These are phyloP conservation scores for Dryomyza anilis DNA, from an alignment of 2,888 invertebrate species.

Conservation along the genomic window DNA sequence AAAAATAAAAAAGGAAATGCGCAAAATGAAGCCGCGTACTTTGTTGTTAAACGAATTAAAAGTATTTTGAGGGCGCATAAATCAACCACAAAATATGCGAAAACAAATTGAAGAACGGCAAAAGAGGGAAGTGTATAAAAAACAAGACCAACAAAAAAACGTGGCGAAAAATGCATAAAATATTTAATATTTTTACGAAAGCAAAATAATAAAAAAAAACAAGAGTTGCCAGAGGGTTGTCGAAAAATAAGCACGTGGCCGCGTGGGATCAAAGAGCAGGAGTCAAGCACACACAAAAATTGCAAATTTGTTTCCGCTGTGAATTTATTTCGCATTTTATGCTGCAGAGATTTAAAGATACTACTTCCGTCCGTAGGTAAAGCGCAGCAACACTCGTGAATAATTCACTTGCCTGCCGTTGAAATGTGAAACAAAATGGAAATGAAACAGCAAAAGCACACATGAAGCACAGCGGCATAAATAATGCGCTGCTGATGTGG, in stretches of 20 bases:
- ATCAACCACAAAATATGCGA: constrained; percentile 3
- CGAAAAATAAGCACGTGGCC: no score
- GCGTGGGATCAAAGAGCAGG: background rate
- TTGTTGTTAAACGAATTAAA: constrained; percentile 1
- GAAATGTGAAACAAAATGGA: constrained; percentile 15
- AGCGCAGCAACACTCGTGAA: constrained; percentile 12
- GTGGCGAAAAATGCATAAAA: background rate
- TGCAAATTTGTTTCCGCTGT: constrained; percentile 10
- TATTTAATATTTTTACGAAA: no score
- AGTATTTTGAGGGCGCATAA: background rate
- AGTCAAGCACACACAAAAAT: background rate
- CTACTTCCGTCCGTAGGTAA: background rate
- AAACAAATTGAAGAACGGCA: background rate
- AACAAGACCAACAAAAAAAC: background rate
- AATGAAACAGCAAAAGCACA: background rate
- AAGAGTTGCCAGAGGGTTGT: background rate
- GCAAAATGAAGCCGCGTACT: no score
- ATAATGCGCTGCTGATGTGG: background rate
- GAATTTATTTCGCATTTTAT: constrained; percentile 4
- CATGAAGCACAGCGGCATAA: background rate
- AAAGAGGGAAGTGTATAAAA: no score
- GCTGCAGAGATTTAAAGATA: background rate
- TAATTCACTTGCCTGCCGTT: background rate
- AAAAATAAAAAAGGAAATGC: no score
- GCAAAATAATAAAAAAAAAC: background rate